Evolutionary conservation across 2,888 invertebrate species (phyloP).

Genomic region (Hydrotaea cyrtoneurina): DNA sequence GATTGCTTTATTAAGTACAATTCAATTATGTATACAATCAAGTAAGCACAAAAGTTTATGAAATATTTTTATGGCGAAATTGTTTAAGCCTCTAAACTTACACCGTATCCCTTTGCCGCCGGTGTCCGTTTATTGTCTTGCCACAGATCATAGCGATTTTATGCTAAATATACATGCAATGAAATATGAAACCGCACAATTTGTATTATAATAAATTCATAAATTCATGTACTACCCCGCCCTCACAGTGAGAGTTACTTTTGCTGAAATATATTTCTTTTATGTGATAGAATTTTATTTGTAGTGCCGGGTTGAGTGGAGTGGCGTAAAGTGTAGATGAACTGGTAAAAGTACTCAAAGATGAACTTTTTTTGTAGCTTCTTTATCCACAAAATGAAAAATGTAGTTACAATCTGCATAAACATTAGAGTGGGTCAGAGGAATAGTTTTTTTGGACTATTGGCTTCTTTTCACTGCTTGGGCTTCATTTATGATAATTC

Average conservation of each 20-base stretch:
- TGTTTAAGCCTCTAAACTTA: background rate
- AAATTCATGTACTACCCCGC: constrained; percentile 10
- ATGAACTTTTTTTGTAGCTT: constrained; percentile 12
- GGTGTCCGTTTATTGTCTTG: background rate
- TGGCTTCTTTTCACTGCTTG: no score
- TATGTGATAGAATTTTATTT: constrained; percentile 2
- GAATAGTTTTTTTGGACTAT: no score
- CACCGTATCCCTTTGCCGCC: background rate
- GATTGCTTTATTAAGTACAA: background rate
- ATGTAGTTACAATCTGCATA: no score
- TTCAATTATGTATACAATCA: background rate
- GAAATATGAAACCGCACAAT: constrained; percentile 10
- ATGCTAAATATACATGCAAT: background rate
- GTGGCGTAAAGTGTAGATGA: background rate
- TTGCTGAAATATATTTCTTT: background rate
- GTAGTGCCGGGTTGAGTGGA: background rate
- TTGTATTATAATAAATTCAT: constrained; percentile 39
- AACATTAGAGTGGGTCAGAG: no score
- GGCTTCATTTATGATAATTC: no score
- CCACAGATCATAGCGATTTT: background rate
- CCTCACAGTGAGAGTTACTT: background rate
- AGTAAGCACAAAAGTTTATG: background rate
- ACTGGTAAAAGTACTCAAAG: constrained; percentile 10
- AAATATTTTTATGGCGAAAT: background rate
- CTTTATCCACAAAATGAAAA: no score